Evolutionary conservation across 2,797 vertebrate genomes (phyloP).

Genomic region (Eulemur mongoz): DNA sequence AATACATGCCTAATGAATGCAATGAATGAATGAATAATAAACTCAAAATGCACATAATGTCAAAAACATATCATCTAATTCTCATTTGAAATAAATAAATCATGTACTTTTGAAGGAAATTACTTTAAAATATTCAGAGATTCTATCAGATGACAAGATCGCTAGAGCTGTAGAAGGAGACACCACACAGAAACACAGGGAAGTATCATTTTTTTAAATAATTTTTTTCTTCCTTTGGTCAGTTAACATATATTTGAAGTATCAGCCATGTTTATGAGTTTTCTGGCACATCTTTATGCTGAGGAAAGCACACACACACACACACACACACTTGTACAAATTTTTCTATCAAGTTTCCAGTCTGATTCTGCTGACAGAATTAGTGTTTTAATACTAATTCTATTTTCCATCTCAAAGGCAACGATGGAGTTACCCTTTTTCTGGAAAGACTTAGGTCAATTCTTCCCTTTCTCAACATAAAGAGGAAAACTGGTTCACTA

Average conservation of each 20-base stretch:
- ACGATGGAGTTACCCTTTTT: background rate
- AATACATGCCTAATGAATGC: background rate
- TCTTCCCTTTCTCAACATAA: background rate
- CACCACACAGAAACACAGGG: background rate
- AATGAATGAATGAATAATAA: background rate
- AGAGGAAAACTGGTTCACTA: background rate
- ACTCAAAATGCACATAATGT: slow-evolving; percentile 11
- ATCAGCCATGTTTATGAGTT: background rate
- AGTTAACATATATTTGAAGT: background rate
- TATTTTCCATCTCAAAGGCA: background rate
- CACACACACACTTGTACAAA: background rate
- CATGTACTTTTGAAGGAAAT: background rate
- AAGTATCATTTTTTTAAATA: background rate
- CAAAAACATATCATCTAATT: background rate
- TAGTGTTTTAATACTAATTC: background rate
- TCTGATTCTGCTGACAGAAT: background rate
- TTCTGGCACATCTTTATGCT: background rate
- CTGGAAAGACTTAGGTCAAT: background rate
- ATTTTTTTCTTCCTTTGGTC: background rate
- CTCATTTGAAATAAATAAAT: slow-evolving; percentile 41
- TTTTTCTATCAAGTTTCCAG: background rate
- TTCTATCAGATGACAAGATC: background rate
- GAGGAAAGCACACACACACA: background rate
- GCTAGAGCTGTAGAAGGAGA: background rate
- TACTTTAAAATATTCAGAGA: slow-evolving; percentile 3